phyloP scores from a whole-genome alignment of 2,888 invertebrate genomes.

The Eupithecia subumbrata region DNA sequence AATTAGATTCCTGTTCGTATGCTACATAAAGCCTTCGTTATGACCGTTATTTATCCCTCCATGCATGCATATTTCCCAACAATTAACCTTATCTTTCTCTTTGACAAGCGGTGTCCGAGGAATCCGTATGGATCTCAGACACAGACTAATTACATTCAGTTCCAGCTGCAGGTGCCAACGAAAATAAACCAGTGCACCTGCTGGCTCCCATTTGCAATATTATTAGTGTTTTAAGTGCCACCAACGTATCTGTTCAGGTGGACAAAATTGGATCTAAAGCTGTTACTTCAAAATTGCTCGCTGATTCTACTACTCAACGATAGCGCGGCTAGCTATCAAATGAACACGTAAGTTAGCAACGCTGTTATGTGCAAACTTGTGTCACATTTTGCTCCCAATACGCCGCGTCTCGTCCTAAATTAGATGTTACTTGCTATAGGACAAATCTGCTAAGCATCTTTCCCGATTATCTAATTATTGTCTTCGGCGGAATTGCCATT shows the following conservation, averaged over 20 bases:
- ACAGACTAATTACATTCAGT: conserved; percentile 41
- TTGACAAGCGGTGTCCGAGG: conserved; percentile 15
- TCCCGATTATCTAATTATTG: not conserved
- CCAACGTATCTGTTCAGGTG: not conserved
- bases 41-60: not conserved
- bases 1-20: not conserved
- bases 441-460: not conserved
- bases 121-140: conserved; percentile 24
- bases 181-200: conserved; percentile 61
- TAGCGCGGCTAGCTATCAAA: not conserved
- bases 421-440: conserved; percentile 46
- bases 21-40: not conserved
- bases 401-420: conserved; percentile 49
- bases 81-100: conserved; percentile 9
- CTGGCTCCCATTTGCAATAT: conserved; percentile 49
- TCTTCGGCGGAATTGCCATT: not conserved
- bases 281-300: not conserved
- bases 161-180: conserved; percentile 56
- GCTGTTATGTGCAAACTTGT: conserved; percentile 41
- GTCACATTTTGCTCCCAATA: conserved; percentile 42
- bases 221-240: conserved; percentile 43
- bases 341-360: not conserved
- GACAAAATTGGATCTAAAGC: not conserved
- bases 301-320: not conserved
- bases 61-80: not conserved